These are phyloP conservation scores for Tenualosa ilisha DNA, from an alignment of 2,797 vertebrate species.

Conservation along the genomic window DNA sequence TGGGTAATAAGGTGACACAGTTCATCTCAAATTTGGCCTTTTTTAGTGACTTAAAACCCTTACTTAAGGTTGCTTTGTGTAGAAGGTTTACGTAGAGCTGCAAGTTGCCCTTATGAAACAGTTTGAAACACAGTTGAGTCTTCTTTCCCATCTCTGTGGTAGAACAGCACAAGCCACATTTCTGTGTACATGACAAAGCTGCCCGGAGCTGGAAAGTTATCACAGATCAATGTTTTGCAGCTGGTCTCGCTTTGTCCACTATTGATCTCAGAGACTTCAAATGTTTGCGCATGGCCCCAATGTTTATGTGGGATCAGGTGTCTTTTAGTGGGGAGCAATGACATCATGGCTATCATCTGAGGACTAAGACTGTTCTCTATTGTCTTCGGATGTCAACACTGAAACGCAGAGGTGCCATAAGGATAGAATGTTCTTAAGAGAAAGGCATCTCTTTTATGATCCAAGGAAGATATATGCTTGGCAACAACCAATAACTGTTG, in stretches of 20 bases:
- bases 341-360: conserved; percentile 44
- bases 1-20: not conserved
- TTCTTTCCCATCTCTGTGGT: not conserved
- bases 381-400: conserved; percentile 47
- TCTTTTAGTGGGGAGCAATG: conserved; percentile 37
- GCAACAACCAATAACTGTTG: conserved; percentile 29
- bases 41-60: not conserved
- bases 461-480: conserved; percentile 36
- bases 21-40: not conserved
- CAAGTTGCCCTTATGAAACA: not conserved
- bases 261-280: conserved; percentile 48
- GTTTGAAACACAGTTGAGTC: conserved; percentile 2
- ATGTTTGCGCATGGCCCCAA: conserved; percentile 36
- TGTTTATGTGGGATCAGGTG: conserved; percentile 47
- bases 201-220: not conserved
- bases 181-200: not conserved
- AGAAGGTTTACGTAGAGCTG: not conserved
- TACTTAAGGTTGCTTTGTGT: not conserved
- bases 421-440: conserved; percentile 25
- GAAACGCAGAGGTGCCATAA: conserved; percentile 35
- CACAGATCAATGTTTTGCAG: conserved; percentile 41
- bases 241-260: conserved; percentile 28
- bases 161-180: conserved; percentile 1
- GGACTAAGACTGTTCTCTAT: conserved; percentile 40
- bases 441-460: conserved; percentile 11